phyloP scores from a whole-genome alignment of 1,140 invertebrate genomes.

The Macrocentrus cingulum region DNA sequence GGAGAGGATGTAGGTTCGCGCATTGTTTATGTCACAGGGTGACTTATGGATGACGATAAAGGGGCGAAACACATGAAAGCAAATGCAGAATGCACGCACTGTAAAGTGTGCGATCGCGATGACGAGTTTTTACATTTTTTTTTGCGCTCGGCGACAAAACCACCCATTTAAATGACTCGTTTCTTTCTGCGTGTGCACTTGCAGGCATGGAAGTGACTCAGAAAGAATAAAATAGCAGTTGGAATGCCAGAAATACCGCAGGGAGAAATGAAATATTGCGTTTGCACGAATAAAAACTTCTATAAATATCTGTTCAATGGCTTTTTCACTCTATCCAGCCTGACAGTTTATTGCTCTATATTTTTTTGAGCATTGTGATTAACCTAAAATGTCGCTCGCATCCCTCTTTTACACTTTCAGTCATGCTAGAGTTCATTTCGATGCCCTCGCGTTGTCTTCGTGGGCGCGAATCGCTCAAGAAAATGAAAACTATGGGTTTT shows the following conservation, averaged over 20 bases:
- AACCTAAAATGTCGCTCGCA: not conserved
- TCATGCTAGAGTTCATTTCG: not conserved
- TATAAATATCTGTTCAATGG: slow-evolving; percentile 26
- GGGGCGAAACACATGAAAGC: not conserved
- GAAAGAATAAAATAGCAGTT: not conserved
- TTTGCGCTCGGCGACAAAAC: too few species aligned
- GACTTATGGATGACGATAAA: not conserved
- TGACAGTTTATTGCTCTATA: not conserved
- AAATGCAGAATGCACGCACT: not conserved
- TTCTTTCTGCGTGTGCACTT: not conserved
- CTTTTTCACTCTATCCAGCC: not conserved
- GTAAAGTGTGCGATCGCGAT: not conserved
- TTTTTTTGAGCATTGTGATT: not conserved
- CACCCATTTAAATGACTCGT: too few species aligned
- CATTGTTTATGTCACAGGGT: not conserved
- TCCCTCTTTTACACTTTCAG: not conserved
- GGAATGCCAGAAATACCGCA: slow-evolving; percentile 28
- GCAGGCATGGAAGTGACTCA: not conserved
- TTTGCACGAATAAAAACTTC: slow-evolving; percentile 32
- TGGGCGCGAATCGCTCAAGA: not conserved
- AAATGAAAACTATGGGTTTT: too few species aligned
- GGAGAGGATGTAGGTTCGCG: too few species aligned
- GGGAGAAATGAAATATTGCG: slow-evolving; percentile 36
- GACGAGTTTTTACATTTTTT: too few species aligned
- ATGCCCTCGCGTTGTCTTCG: not conserved